Percentiles rank a stretch among this genome's conserved stretches.
Conservation (phyloP, 2,797 vertebrate species). For the Craterocephalus amniculus region DNA sequence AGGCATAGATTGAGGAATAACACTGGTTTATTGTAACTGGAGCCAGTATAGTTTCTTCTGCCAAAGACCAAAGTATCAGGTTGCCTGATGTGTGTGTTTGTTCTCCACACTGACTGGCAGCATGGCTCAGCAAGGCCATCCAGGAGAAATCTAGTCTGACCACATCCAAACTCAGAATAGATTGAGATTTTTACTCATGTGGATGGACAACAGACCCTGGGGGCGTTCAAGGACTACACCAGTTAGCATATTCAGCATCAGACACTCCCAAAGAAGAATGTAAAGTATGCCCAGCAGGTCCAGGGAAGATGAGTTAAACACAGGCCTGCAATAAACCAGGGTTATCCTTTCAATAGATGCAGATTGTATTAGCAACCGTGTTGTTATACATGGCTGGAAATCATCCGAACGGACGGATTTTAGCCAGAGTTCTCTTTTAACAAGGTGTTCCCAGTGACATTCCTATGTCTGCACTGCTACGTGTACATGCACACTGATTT, state of each 20-base stretch:
- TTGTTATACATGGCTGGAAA: conserved; percentile 13
- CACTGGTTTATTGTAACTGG: conserved; percentile 2
- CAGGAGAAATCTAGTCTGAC: neutral
- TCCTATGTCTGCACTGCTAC: conserved; percentile 33
- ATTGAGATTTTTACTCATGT: neutral
- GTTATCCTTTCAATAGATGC: conserved; percentile 11
- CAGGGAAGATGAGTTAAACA: neutral
- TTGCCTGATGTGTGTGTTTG: neutral
- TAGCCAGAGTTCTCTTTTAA: conserved; percentile 58
- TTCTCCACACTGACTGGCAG: neutral
- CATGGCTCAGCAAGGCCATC: neutral
- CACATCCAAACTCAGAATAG: neutral
- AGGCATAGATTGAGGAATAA: conserved; percentile 12
- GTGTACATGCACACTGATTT: neutral
- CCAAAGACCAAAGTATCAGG: too few species aligned
- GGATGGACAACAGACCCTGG: neutral
- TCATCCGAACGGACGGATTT: conserved; percentile 7
- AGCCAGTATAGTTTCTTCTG: neutral
- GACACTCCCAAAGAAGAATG: neutral
- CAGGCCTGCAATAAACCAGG: conserved; percentile 2
- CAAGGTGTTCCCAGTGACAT: conserved; percentile 44
- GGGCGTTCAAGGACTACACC: neutral
- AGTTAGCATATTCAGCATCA: neutral
- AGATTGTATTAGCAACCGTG: conserved; percentile 8
- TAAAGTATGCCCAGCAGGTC: neutral